Conservation (phyloP, 2,797 vertebrate species). For the Thaleichthys pacificus region DNA sequence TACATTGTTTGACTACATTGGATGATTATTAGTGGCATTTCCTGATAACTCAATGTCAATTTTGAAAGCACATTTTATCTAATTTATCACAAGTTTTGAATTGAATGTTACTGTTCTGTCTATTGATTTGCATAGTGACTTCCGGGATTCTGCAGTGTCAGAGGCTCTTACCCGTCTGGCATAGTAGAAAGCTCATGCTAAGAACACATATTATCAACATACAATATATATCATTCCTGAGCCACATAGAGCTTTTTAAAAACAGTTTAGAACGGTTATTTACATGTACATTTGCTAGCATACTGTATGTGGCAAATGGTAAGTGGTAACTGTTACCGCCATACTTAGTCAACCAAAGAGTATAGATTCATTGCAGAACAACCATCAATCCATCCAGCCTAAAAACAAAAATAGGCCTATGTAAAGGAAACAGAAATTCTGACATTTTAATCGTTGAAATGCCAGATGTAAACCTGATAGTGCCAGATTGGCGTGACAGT, state of each 20-base stretch:
- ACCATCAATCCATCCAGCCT: background rate
- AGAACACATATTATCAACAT: background rate
- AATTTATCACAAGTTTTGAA: background rate
- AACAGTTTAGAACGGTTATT: background rate
- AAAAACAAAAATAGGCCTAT: too few relatives aligned
- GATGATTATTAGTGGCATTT: background rate
- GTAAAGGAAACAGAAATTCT: too few relatives aligned
- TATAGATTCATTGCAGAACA: background rate
- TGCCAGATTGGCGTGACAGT: too few relatives aligned
- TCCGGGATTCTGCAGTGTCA: background rate
- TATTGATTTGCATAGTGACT: background rate
- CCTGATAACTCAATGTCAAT: background rate
- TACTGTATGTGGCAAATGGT: background rate
- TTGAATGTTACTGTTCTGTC: background rate
- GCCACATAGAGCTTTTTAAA: background rate
- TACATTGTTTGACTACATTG: background rate
- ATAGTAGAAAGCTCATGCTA: background rate
- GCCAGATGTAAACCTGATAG: background rate
- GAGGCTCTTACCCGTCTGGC: background rate
- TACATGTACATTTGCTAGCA: background rate
- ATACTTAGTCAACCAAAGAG: background rate
- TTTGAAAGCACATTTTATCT: background rate
- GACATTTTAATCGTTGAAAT: background rate
- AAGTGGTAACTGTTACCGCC: background rate
- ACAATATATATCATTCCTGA: constrained; percentile 1